These are phyloP conservation scores for Pseudococcus viburni DNA, from an alignment of 2,888 invertebrate genomes.

Conservation along the genomic window DNA sequence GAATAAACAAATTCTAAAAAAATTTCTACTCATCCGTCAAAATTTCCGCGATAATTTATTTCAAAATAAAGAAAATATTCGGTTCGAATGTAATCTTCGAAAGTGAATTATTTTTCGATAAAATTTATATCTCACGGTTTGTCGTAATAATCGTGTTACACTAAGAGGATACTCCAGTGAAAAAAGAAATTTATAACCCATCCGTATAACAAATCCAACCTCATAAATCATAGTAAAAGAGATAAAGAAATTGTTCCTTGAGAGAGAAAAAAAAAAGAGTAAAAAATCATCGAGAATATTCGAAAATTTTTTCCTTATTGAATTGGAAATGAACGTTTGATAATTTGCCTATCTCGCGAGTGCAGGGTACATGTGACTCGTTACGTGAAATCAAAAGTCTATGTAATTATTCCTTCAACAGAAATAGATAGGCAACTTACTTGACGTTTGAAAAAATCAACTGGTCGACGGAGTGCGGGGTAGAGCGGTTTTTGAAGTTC, in stretches of 20 bases:
- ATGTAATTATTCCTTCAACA: background rate
- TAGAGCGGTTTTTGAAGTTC: too few relatives aligned
- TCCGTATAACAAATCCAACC: background rate
- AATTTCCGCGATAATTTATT: too few relatives aligned
- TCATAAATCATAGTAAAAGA: background rate
- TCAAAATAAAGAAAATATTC: too few relatives aligned
- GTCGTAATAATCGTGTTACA: background rate
- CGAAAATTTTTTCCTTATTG: background rate
- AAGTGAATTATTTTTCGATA: background rate
- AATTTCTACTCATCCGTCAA: too few relatives aligned
- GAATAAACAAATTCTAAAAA: too few relatives aligned
- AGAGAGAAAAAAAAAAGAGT: background rate
- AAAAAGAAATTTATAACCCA: background rate
- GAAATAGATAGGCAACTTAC: background rate
- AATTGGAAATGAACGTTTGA: background rate
- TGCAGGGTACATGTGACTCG: background rate
- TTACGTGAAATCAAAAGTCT: background rate
- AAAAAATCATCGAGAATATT: background rate
- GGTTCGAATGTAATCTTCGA: too few relatives aligned
- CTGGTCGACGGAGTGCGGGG: too few relatives aligned
- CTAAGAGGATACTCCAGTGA: background rate
- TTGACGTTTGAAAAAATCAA: too few relatives aligned
- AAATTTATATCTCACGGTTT: background rate
- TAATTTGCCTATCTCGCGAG: background rate
- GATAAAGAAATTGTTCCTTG: background rate